Conservation (phyloP, 2,888 invertebrate species). For the Agriopis marginaria region DNA sequence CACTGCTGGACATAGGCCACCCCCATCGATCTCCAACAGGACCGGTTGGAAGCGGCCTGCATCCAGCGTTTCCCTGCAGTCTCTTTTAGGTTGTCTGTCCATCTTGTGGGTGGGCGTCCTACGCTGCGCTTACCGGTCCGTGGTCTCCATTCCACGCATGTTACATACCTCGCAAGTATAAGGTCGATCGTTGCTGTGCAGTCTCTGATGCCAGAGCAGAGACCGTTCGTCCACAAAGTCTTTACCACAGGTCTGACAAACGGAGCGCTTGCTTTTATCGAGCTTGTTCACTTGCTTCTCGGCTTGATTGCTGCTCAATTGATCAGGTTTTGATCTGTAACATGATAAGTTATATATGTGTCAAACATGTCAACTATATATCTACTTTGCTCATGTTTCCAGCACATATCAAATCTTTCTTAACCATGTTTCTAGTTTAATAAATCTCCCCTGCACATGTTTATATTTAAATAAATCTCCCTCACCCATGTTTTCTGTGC, state of each 20-base stretch:
- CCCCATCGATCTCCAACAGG: no score
- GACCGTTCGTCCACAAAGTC: conserved; percentile 73
- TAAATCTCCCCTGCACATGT: not conserved
- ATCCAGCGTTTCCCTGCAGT: no score
- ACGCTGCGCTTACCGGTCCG: no score
- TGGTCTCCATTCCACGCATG: no score
- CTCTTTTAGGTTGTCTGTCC: no score
- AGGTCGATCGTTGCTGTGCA: conserved; percentile 75
- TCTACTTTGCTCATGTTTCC: not conserved
- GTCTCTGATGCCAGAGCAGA: conserved; percentile 72
- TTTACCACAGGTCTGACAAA: conserved; percentile 65
- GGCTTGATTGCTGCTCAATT: conserved; percentile 10
- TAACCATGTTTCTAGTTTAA: not conserved
- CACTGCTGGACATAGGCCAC: no score
- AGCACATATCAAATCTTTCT: not conserved
- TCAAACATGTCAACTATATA: no score
- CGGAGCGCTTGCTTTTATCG: conserved; percentile 45
- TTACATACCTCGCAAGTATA: conserved; percentile 68
- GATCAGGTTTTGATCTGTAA: conserved; percentile 10
- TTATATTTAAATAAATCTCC: not conserved
- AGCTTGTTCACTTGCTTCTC: conserved; percentile 20
- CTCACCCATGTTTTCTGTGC: not conserved
- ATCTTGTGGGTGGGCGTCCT: no score
- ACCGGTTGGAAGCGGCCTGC: no score
- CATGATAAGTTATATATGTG: no score